Evolutionary conservation across 1,140 invertebrate genomes (phyloP).

Genomic region (Cotesia glomerata): DNA sequence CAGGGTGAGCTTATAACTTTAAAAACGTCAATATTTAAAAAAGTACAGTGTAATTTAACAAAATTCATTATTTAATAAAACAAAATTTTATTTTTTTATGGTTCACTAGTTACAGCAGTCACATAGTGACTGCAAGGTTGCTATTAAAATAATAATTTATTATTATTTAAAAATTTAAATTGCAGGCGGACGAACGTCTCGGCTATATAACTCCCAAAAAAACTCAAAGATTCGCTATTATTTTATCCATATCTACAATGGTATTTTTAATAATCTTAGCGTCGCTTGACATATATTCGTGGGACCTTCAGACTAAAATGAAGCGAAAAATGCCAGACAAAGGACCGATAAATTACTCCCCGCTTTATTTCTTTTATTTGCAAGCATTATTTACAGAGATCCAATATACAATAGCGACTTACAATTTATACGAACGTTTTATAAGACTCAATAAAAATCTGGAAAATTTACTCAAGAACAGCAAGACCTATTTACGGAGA

Average conservation of each 20-base stretch:
- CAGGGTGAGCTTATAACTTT: too few relatives aligned
- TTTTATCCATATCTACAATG: constrained; percentile 29
- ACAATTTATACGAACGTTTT: constrained; percentile 54
- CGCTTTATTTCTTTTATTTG: constrained; percentile 56
- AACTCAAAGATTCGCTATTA: constrained; percentile 42
- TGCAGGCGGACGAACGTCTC: constrained; percentile 51
- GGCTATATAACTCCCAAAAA: constrained; percentile 41
- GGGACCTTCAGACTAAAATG: constrained; percentile 41
- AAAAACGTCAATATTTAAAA: too few relatives aligned
- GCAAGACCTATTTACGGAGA: constrained; percentile 43
- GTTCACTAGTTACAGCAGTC: too few relatives aligned
- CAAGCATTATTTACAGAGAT: constrained; percentile 53
- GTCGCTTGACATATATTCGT: constrained; percentile 45
- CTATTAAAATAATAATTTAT: constrained; percentile 6
- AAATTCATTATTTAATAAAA: too few relatives aligned
- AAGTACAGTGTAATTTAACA: too few relatives aligned
- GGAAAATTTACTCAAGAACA: constrained; percentile 42
- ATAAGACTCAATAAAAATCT: constrained; percentile 50
- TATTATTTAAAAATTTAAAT: not conserved
- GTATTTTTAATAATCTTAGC: constrained; percentile 44
- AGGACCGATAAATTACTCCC: constrained; percentile 56
- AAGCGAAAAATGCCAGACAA: constrained; percentile 45
- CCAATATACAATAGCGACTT: constrained; percentile 52
- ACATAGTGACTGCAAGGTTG: too few relatives aligned
- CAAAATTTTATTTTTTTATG: too few relatives aligned